These are phyloP conservation scores for Oscheius sp. DNA, from an alignment of 2,888 invertebrate genomes.

Conservation along the genomic window DNA sequence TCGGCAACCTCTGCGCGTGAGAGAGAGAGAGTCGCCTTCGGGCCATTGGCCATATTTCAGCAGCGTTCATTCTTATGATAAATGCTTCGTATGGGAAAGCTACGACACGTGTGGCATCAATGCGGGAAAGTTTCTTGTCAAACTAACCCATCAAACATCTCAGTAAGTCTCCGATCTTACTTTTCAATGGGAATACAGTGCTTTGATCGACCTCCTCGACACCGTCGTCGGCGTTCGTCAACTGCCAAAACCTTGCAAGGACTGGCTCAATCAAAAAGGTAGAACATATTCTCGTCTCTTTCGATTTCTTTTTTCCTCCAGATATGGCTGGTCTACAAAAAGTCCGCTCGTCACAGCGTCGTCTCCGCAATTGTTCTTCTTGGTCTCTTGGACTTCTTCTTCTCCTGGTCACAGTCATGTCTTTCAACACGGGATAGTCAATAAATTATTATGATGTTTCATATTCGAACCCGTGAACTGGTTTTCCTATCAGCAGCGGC, in stretches of 20 bases:
- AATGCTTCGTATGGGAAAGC: slow-evolving; percentile 65
- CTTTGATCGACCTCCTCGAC: slow-evolving; percentile 48
- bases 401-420: slow-evolving; percentile 5
- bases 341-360: slow-evolving; percentile 41
- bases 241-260: slow-evolving; percentile 51
- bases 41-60: slow-evolving; percentile 33
- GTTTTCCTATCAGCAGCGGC: slow-evolving; percentile 28
- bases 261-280: slow-evolving; percentile 57
- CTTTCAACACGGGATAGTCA: slow-evolving; percentile 20
- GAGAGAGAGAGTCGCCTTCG: slow-evolving; percentile 12
- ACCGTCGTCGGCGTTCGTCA: slow-evolving; percentile 39
- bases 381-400: background rate
- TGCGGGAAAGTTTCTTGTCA: slow-evolving; percentile 59
- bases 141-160: slow-evolving; percentile 62
- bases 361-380: slow-evolving; percentile 44
- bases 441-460: slow-evolving; percentile 6
- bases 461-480: slow-evolving; percentile 6
- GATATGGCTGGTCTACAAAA: slow-evolving; percentile 54
- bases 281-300: background rate
- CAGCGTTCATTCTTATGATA: slow-evolving; percentile 62
- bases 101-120: slow-evolving; percentile 60
- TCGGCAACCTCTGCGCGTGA: slow-evolving; percentile 60
- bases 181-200: slow-evolving; percentile 23
- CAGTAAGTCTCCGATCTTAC: slow-evolving; percentile 38
- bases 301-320: background rate